Evolutionary conservation across 2,888 invertebrate species (phyloP), one percentile per base, ranked within the genome.

Genomic region (Allygus modestus): DNA sequence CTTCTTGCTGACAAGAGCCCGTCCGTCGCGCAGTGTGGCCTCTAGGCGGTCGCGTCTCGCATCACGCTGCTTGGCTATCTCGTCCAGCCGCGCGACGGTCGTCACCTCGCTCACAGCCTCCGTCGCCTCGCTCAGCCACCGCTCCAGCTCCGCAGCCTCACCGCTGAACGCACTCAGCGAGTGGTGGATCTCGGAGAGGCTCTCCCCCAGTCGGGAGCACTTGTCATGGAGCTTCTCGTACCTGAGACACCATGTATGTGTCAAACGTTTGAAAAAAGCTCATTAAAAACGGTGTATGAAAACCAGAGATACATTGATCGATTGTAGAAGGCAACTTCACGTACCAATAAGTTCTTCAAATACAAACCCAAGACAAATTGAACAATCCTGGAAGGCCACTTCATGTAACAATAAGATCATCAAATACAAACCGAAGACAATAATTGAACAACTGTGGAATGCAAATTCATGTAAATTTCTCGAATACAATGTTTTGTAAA

Each of bases 141-240:
- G 92, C 87, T 97, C 96, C 85, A 97, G 93, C 82, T 93, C 92
- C 17, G 91, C 90, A 0, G 94, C 94, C 88, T 95, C 94, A 15
- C 92, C 92, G 7, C 92, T 91, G 92, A 97, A 97, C 85, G 93
- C 92, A 4, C 92, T 92, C 85, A 97, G 91, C 85, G 94, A 94
- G 4, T 91, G 90, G 23, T 94, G 94, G 17, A 97, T 94, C 85
- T 97, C 96, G 46, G 97, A 96, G 1, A 98, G 91, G 91, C 97
- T 96, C 87, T 96, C 95, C 5, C 95, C 95, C 83, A 98, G 95
- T 85, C 95, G 95, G 58, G 93, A 90, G 0, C 95, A 95, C 87
- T 96, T 95, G 87, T 97, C 97, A 75, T 95, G 92, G 0, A 98
- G 92, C 89, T 97, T 97, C 88, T 97, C 97, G 90, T 97, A 98